These are phyloP conservation scores for Paradoxurus hermaphroditus DNA, from an alignment of 2,113 vertebrate genomes.

Conservation along the genomic window DNA sequence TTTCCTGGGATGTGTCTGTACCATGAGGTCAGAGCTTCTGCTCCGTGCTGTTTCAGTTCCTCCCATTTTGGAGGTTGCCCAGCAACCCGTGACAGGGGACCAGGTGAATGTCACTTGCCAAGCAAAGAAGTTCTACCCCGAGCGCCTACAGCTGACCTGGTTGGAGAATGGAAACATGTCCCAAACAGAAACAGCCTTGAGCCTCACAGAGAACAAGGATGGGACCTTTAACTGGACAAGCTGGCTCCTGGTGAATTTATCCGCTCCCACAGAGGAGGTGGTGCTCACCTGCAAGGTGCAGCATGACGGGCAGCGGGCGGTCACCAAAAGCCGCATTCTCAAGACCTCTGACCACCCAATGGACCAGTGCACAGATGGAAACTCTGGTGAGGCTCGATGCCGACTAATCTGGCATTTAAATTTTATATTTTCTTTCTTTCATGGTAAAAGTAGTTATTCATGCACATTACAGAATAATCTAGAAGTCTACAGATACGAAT, in stretches of 20 bases:
- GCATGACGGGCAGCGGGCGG: fast-evolving
- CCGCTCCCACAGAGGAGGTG: not conserved
- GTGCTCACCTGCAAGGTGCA: slow-evolving; percentile 1
- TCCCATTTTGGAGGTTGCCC: not conserved
- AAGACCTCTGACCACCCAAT: not conserved
- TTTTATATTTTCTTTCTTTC: not conserved
- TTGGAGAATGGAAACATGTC: not conserved
- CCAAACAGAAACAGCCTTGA: fast-evolving
- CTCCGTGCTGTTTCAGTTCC: slow-evolving; percentile 72
- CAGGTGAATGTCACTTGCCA: slow-evolving; percentile 19
- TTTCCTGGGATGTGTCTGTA: not conserved
- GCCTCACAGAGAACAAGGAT: not conserved
- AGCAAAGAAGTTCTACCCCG: slow-evolving; percentile 47
- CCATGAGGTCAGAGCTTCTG: not conserved
- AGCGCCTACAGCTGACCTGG: slow-evolving; percentile 15
- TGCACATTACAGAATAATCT: not conserved
- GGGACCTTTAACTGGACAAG: not conserved
- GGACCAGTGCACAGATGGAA: not conserved
- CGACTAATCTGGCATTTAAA: not conserved
- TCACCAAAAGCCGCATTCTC: not conserved
- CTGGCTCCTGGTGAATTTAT: not conserved
- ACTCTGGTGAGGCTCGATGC: not conserved
- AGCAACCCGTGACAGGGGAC: fast-evolving
- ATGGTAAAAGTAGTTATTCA: not conserved
- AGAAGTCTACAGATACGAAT: not conserved